Conservation (phyloP, 1,140 invertebrate species). For the Penaeus indicus region DNA sequence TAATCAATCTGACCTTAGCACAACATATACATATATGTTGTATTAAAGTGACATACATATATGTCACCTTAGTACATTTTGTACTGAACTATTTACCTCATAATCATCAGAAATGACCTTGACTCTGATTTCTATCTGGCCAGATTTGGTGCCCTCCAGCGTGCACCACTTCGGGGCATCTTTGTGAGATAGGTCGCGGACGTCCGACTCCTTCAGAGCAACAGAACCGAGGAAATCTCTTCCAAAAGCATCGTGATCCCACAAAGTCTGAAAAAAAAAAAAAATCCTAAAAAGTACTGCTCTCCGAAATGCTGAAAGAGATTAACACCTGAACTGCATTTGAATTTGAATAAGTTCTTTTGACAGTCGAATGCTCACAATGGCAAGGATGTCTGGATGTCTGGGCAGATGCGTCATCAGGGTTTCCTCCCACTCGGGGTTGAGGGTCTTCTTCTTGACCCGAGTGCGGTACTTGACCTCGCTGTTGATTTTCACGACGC, state of each 20-base stretch:
- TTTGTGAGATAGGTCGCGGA: slow-evolving; percentile 38
- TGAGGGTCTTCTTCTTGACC: slow-evolving; percentile 75
- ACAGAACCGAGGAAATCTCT: slow-evolving; percentile 55
- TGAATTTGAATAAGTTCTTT: no score
- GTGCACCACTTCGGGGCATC: slow-evolving; percentile 39
- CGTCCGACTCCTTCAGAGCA: slow-evolving; percentile 44
- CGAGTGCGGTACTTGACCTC: slow-evolving; percentile 74
- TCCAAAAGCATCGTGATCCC: slow-evolving; percentile 58
- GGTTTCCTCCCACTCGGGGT: slow-evolving; percentile 75
- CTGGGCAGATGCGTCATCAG: slow-evolving; percentile 73
- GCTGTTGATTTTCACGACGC: slow-evolving; percentile 73
- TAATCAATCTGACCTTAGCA: no score
- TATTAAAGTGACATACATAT: no score
- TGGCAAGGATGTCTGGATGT: slow-evolving; percentile 71
- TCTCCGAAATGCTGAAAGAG: background rate
- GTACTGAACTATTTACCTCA: slow-evolving; percentile 22
- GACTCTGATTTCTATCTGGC: slow-evolving; percentile 49
- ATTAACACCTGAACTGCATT: no score
- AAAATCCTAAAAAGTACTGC: background rate
- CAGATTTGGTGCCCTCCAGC: slow-evolving; percentile 53
- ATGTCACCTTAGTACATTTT: background rate
- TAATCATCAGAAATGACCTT: slow-evolving; percentile 61
- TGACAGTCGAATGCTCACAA: slow-evolving; percentile 68
- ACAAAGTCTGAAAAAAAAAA: slow-evolving; percentile 39
- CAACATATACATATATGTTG: no score